These are phyloP conservation scores for Patiria pectinifera DNA, from an alignment of 53 echinoderm and acorn worm genomes.

Conservation along the genomic window DNA sequence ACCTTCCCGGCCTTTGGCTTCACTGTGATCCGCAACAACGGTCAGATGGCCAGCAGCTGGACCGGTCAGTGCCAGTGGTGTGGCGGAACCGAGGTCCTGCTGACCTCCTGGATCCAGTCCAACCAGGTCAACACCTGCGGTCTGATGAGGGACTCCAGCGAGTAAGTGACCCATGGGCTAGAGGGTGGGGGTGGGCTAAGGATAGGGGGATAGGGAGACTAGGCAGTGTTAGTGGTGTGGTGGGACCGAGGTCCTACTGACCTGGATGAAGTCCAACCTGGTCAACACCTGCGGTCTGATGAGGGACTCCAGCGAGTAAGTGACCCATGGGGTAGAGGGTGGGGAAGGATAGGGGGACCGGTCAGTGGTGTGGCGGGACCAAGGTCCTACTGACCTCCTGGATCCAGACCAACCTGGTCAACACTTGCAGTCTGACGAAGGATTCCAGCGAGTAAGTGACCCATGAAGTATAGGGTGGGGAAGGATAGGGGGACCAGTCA, in stretches of 20 bases:
- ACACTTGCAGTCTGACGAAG: slow-evolving; percentile 71
- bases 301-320: slow-evolving; percentile 81
- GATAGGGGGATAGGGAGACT: background rate
- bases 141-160: slow-evolving; percentile 75
- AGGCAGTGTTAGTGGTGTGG: background rate
- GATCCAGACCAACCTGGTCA: slow-evolving; percentile 85
- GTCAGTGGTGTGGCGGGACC: no score
- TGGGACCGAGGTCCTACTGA: slow-evolving; percentile 75
- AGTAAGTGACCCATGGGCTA: slow-evolving; percentile 60
- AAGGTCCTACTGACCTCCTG: slow-evolving; percentile 93
- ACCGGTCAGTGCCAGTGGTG: slow-evolving; percentile 96
- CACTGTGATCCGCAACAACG: slow-evolving; percentile 89
- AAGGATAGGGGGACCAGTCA: no score
- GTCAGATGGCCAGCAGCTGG: slow-evolving; percentile 90
- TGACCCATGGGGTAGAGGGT: background rate
- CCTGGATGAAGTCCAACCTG: slow-evolving; percentile 91
- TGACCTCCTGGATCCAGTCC: slow-evolving; percentile 94
- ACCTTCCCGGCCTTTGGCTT: slow-evolving; percentile 93
- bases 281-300: slow-evolving; percentile 75
- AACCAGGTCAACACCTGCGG: slow-evolving; percentile 78
- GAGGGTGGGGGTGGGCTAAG: background rate
- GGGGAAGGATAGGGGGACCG: no score
- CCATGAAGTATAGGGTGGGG: background rate
- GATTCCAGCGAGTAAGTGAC: slow-evolving; percentile 81
- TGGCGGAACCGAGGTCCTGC: slow-evolving; percentile 81